phyloP scores from a whole-genome alignment of 2,797 vertebrate genomes.

The Paedocypris micromegethes region DNA sequence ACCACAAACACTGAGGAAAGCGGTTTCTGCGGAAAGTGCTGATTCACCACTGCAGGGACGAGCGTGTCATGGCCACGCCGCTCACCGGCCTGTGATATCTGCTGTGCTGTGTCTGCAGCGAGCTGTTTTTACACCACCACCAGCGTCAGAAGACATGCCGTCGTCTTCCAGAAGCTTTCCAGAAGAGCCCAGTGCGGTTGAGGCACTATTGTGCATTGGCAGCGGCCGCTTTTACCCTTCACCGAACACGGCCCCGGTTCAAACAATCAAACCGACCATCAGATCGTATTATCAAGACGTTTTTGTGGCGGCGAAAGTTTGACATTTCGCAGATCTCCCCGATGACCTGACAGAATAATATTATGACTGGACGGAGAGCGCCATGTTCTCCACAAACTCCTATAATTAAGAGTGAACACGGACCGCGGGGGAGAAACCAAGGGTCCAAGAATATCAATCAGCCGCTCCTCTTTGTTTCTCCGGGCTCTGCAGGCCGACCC shows the following conservation, averaged over 20 bases:
- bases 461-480: slow-evolving; percentile 30
- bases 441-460: slow-evolving; percentile 38
- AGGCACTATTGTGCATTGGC: neutral
- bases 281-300: slow-evolving; percentile 12
- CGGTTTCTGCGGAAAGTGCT: slow-evolving; percentile 11
- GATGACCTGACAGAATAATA: slow-evolving; percentile 34
- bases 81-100: slow-evolving; percentile 15
- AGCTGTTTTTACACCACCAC: slow-evolving; percentile 24
- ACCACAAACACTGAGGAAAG: slow-evolving; percentile 13
- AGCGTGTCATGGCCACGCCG: slow-evolving; percentile 1
- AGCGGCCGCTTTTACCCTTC: neutral
- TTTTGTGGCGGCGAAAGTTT: slow-evolving; percentile 27
- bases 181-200: slow-evolving; percentile 4
- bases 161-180: slow-evolving; percentile 11
- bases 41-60: slow-evolving; percentile 24
- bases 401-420: slow-evolving; percentile 33
- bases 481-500: slow-evolving; percentile 7
- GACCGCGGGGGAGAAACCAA: slow-evolving; percentile 7
- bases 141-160: neutral
- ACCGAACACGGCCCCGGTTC: too few species aligned
- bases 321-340: slow-evolving; percentile 36
- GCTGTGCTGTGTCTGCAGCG: slow-evolving; percentile 24
- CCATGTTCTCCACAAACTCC: slow-evolving; percentile 24
- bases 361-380: slow-evolving; percentile 24
- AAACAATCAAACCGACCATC: slow-evolving; percentile 23